These are phyloP conservation scores for Staurois parvus DNA, from an alignment of 2,797 vertebrate genomes.

Conservation along the genomic window DNA sequence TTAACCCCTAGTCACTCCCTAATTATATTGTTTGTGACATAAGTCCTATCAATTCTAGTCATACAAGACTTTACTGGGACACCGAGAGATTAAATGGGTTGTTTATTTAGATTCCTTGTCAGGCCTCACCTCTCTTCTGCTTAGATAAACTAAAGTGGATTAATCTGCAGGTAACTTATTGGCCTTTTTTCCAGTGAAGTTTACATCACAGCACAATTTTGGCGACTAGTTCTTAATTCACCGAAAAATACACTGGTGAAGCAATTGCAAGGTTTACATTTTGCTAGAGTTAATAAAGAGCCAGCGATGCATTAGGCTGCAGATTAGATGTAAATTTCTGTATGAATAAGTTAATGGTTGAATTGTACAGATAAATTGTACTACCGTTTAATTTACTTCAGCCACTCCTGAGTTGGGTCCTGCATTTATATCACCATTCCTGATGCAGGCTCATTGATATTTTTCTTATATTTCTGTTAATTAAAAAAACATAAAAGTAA, in stretches of 20 bases:
- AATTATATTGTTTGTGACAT: background rate
- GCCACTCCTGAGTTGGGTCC: slow-evolving; percentile 61
- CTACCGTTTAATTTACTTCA: slow-evolving; percentile 54
- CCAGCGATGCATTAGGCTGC: background rate
- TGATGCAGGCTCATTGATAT: slow-evolving; percentile 60
- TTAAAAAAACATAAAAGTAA: slow-evolving; percentile 76
- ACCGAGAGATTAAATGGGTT: background rate
- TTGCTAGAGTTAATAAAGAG: slow-evolving; percentile 7
- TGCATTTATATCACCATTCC: slow-evolving; percentile 54
- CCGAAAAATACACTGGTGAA: background rate
- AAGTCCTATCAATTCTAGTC: background rate
- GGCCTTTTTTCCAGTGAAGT: no score
- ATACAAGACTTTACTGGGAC: background rate
- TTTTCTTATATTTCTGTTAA: slow-evolving; percentile 72
- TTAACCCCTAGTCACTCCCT: no score
- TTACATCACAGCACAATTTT: no score
- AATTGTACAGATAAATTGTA: slow-evolving; percentile 56
- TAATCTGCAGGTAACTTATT: no score
- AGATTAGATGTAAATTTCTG: background rate
- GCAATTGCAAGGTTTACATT: background rate
- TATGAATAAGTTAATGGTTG: slow-evolving; percentile 45
- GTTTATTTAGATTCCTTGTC: no score
- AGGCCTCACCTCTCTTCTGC: no score
- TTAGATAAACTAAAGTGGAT: no score
- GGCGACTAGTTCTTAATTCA: background rate